These are phyloP conservation scores for Ganaspis brasiliensis DNA, from an alignment of 2,888 invertebrate genomes.

Conservation along the genomic window DNA sequence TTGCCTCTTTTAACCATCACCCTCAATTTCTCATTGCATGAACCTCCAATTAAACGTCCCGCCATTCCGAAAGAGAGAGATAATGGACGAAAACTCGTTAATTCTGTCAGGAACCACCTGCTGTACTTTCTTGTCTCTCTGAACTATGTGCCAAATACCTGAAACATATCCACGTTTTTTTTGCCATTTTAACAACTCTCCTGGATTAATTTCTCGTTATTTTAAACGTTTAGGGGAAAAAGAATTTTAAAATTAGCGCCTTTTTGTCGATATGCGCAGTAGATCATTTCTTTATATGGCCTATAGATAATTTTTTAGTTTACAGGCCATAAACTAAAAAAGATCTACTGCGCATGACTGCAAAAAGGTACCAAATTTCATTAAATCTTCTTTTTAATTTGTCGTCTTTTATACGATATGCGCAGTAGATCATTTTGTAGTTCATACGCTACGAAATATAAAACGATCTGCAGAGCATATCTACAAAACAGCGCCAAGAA, in stretches of 20 bases:
- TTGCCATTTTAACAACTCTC: neutral
- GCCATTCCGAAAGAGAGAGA: constrained; percentile 52
- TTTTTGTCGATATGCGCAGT: constrained; percentile 13
- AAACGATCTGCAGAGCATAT: no score
- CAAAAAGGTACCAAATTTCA: no score
- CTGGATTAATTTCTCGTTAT: neutral
- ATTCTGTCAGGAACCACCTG: constrained; percentile 67
- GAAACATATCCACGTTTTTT: neutral
- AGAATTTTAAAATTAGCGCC: constrained; percentile 24
- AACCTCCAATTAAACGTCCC: constrained; percentile 57
- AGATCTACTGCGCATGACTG: no score
- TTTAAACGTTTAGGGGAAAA: no score
- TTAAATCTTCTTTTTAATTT: no score
- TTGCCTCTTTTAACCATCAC: neutral
- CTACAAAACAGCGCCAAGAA: no score
- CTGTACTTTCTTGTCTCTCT: constrained; percentile 51
- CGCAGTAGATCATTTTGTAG: no score
- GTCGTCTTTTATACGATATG: no score
- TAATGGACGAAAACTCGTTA: constrained; percentile 66
- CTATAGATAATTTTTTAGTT: no score
- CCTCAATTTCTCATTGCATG: constrained; percentile 40
- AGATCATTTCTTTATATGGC: no score
- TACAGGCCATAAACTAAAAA: no score
- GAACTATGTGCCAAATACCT: neutral
- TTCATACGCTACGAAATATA: no score